Base-by-base conservation (phyloP, 2,797 vertebrate species). In the Chlorospingus semifuscus region DNA sequence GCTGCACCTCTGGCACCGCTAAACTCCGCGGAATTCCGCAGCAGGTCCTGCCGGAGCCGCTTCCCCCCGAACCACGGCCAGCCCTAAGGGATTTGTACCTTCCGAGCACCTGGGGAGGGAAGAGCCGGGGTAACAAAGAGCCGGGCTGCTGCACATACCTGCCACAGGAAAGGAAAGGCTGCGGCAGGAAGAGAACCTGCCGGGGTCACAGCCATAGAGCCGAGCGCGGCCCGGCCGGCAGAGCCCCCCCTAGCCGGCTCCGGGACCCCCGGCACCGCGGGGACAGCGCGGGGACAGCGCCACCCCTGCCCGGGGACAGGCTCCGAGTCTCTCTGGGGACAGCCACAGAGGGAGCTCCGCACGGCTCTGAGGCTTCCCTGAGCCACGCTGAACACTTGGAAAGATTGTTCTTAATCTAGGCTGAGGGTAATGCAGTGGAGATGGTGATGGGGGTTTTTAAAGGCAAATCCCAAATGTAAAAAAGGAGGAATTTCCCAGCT, bases 131-230 rank as follows among this genome's bases (percentile, higher is more conserved):
- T 93, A 96, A 97, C 96, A 96, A 97, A 96, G 95, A 96, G 91
- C 92, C 92, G 34, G 90, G 36, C 91, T 60, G 87, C 95, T 39
- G 77, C 93, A 84, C 61, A 66, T 68, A 96, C 92, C 93, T 93
- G 94, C 91, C 69, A 81, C 95, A 95, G 95, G 95, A 94, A 93
- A 95, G 83, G 95, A 80, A 79, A 74, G 26, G 84, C 89, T 84
- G 94, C 77, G 89, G 96, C 96, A 96, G 95, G 93, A 97, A 96
- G 96, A 85, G 95, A 97, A 96, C 77, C 83, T 47, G 63, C 18
- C 65, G 86, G 94, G 93, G 96, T 95, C 96, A 96, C 32, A 83
- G 97, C 95, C 95, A 93, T 36, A 92, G 95, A 96, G 97, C 86
- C 20, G 82, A 5, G 52, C 9, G 9, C 49, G 22, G 88, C 63